Conservation (phyloP, 92 coral and sea anemone species). For the Epizoanthus stellaris region DNA sequence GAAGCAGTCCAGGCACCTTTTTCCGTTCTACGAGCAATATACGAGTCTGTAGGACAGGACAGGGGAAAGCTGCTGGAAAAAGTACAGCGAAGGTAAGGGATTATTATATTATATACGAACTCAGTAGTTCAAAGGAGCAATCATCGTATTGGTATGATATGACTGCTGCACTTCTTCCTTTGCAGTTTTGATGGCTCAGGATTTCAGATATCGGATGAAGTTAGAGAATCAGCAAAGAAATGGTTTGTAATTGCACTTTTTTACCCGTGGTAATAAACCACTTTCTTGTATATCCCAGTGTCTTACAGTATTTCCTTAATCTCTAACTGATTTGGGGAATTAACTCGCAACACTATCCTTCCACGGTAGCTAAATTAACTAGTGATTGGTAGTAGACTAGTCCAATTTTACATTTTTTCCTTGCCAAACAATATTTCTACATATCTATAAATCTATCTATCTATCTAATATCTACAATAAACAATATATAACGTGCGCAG, state of each 20-base stretch:
- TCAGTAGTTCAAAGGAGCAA: background rate
- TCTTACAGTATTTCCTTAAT: too few species aligned
- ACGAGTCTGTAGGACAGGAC: constrained; percentile 85
- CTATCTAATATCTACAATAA: too few species aligned
- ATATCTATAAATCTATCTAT: too few species aligned
- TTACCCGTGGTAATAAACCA: background rate
- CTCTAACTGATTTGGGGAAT: too few species aligned
- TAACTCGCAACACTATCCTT: too few species aligned
- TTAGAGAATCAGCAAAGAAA: constrained; percentile 80
- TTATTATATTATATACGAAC: background rate
- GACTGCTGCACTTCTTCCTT: background rate
- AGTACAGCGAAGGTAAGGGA: constrained; percentile 87
- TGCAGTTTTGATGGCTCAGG: constrained; percentile 77
- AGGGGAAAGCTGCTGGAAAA: constrained; percentile 82
- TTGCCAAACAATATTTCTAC: too few species aligned
- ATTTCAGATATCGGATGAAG: constrained; percentile 71
- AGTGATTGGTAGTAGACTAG: too few species aligned
- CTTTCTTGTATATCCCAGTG: background rate
- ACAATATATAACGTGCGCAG: too few species aligned
- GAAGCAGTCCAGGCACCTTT: constrained; percentile 85
- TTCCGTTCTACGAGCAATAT: constrained; percentile 78
- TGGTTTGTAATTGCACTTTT: constrained; percentile 53
- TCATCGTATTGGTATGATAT: background rate
- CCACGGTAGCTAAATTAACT: too few species aligned
- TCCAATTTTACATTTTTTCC: too few species aligned